These are phyloP conservation scores for Drosophila ficusphila DNA, from an alignment of 1,140 invertebrate species.

Conservation along the genomic window DNA sequence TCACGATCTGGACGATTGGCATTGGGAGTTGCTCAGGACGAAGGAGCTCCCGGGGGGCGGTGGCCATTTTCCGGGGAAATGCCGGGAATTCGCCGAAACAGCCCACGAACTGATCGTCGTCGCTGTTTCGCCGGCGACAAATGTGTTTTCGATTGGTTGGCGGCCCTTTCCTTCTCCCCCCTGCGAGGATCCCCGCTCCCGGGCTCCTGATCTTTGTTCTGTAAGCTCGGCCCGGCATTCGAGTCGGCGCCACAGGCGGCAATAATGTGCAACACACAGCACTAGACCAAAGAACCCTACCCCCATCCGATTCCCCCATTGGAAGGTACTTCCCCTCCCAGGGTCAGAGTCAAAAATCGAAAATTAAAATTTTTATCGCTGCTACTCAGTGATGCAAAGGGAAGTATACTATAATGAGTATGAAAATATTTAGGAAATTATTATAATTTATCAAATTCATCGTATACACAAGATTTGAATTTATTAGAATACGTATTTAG, in stretches of 20 bases:
- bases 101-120: conserved; percentile 72
- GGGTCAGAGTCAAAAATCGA: conserved; percentile 44
- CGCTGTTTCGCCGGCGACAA: conserved; percentile 66
- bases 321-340: background rate
- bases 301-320: background rate
- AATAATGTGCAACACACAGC: conserved; percentile 51
- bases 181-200: background rate
- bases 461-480: no score
- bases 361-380: conserved; percentile 63
- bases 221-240: conserved; percentile 27
- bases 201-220: conserved; percentile 1
- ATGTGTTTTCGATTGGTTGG: conserved; percentile 79
- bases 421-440: no score
- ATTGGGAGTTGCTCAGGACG: conserved; percentile 13
- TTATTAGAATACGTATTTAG: no score
- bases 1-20: conserved; percentile 57
- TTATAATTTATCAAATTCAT: no score
- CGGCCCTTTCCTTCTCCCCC: conserved; percentile 26
- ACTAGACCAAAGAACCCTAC: conserved; percentile 18
- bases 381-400: conserved; percentile 3
- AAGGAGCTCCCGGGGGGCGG: background rate
- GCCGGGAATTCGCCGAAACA: conserved; percentile 76
- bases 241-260: conserved; percentile 61
- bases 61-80: conserved; percentile 35
- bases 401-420: no score